Conservation (phyloP, 2,113 vertebrate species). For the Neodon shergylaensis region DNA sequence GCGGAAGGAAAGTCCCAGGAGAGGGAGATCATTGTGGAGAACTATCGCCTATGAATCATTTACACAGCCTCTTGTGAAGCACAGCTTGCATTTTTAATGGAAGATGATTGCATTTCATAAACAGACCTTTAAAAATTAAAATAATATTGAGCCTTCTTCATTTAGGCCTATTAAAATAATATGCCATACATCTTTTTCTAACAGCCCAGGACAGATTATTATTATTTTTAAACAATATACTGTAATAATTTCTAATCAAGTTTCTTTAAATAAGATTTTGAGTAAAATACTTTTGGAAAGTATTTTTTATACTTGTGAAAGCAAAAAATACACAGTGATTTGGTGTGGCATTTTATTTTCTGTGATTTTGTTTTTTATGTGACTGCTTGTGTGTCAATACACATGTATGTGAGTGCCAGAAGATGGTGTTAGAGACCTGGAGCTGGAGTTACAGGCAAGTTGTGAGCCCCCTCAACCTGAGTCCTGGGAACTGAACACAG, state of each 20-base stretch:
- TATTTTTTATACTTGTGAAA: slow-evolving; percentile 44
- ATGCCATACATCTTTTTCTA: slow-evolving; percentile 79
- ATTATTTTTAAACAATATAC: background rate
- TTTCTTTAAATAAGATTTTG: slow-evolving; percentile 66
- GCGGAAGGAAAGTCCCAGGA: slow-evolving; percentile 87
- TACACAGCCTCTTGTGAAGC: slow-evolving; percentile 87
- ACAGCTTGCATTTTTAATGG: slow-evolving; percentile 96
- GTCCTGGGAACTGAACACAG: background rate
- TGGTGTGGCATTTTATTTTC: slow-evolving; percentile 20
- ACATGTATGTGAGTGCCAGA: background rate
- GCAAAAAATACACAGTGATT: slow-evolving; percentile 36
- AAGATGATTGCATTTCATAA: slow-evolving; percentile 96
- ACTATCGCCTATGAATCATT: slow-evolving; percentile 95
- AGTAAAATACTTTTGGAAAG: slow-evolving; percentile 71
- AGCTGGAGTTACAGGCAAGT: background rate
- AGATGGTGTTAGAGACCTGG: background rate
- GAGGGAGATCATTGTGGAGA: slow-evolving; percentile 90
- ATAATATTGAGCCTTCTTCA: slow-evolving; percentile 90
- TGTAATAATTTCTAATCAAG: slow-evolving; percentile 51
- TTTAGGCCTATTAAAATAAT: slow-evolving; percentile 84
- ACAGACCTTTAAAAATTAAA: slow-evolving; percentile 93
- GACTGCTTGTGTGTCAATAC: background rate
- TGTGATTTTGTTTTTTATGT: background rate
- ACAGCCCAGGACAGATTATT: slow-evolving; percentile 74
- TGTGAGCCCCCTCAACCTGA: background rate